Evolutionary conservation across 2,888 invertebrate species (phyloP).

Genomic region (Globia sparganii): DNA sequence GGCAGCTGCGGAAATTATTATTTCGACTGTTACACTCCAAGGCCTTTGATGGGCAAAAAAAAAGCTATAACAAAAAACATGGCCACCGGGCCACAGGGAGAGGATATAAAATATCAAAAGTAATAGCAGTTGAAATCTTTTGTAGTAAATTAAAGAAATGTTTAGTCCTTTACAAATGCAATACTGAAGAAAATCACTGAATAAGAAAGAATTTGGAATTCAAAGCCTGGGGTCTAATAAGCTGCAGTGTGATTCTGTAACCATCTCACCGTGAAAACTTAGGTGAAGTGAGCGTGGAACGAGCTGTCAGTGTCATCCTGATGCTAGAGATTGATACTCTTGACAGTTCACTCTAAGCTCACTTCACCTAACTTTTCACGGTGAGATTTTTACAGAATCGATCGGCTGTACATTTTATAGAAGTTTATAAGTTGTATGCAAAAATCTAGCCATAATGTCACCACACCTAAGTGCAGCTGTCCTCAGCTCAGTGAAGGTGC

Average conservation of each 20-base stretch:
- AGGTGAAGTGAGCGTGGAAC: too few species aligned
- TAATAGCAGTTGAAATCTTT: background rate
- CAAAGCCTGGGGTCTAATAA: background rate
- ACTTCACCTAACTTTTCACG: too few species aligned
- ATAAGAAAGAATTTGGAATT: slow-evolving; percentile 7
- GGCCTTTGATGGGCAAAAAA: slow-evolving; percentile 36
- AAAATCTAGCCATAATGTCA: slow-evolving; percentile 47
- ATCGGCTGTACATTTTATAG: background rate
- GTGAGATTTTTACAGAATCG: too few species aligned
- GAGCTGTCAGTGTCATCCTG: too few species aligned
- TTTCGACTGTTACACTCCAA: slow-evolving; percentile 53
- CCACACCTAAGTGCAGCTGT: slow-evolving; percentile 59
- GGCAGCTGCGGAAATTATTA: slow-evolving; percentile 64
- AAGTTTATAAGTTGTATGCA: slow-evolving; percentile 28
- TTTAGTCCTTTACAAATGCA: slow-evolving; percentile 3
- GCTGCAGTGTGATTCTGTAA: too few species aligned
- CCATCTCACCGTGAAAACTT: too few species aligned
- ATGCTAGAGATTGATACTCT: too few species aligned
- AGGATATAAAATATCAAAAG: slow-evolving; percentile 23
- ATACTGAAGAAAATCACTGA: background rate
- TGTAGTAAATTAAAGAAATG: background rate
- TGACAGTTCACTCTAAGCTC: too few species aligned
- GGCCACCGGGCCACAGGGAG: slow-evolving; percentile 5
- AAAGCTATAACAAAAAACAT: slow-evolving; percentile 28
- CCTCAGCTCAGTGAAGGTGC: slow-evolving; percentile 69